These are phyloP conservation scores for Euura saliciscinereae DNA, from an alignment of 1,140 invertebrate species.

Conservation along the genomic window DNA sequence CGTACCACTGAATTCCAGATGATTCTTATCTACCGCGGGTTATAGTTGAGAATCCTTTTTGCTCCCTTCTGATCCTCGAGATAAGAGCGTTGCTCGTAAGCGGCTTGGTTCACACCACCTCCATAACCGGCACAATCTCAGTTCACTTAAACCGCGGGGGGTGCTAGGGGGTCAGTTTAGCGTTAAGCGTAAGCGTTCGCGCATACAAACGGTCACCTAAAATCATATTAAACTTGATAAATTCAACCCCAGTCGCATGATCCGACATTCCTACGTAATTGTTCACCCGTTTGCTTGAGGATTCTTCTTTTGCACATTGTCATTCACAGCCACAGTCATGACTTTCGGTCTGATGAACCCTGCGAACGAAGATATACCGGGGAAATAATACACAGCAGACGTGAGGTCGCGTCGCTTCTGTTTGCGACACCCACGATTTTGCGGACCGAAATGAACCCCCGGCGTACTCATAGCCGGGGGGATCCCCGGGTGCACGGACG, in stretches of 20 bases:
- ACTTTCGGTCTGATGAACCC: too few species aligned
- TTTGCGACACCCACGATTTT: not conserved
- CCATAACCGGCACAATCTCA: not conserved
- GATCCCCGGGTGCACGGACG: not conserved
- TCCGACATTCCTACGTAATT: too few species aligned
- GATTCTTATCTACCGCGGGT: not conserved
- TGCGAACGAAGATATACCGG: too few species aligned
- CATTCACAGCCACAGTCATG: too few species aligned
- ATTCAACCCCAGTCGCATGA: too few species aligned
- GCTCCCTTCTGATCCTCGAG: not conserved
- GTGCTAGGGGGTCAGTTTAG: too few species aligned
- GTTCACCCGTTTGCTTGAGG: too few species aligned
- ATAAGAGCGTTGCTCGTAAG: not conserved
- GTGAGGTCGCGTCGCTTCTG: not conserved
- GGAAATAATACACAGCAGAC: not conserved
- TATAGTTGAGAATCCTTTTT: conserved; percentile 7
- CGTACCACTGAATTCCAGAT: not conserved
- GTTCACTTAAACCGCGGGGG: too few species aligned
- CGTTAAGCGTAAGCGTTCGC: too few species aligned
- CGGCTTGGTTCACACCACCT: not conserved
- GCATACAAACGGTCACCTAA: too few species aligned
- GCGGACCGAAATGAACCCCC: not conserved
- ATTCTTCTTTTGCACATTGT: too few species aligned
- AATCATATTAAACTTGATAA: too few species aligned
- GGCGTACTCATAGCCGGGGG: not conserved